phyloP scores from a whole-genome alignment of 2,888 invertebrate species.

The Sisyra nigra region DNA sequence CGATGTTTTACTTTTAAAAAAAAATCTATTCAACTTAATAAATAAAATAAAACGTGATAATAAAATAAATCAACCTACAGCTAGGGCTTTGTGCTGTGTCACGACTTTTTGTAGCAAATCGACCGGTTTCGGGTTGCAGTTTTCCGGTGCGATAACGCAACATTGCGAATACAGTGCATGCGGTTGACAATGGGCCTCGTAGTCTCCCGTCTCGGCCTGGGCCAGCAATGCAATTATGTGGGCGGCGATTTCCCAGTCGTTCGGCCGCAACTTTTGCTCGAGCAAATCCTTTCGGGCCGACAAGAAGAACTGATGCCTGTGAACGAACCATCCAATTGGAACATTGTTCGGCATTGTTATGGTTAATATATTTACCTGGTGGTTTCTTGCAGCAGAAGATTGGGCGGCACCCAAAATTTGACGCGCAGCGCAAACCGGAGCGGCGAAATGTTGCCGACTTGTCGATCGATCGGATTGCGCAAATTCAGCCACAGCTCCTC shows the following conservation, averaged over 20 bases:
- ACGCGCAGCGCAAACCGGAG: slow-evolving; percentile 57
- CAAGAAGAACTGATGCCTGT: slow-evolving; percentile 67
- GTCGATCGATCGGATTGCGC: slow-evolving; percentile 63
- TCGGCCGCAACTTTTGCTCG: slow-evolving; percentile 54
- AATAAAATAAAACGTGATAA: too few relatives aligned
- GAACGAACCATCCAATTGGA: slow-evolving; percentile 16
- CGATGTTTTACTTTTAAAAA: too few relatives aligned
- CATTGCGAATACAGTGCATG: slow-evolving; percentile 44
- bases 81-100: slow-evolving; percentile 37
- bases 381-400: slow-evolving; percentile 67
- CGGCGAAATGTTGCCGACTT: slow-evolving; percentile 45
- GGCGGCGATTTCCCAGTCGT: slow-evolving; percentile 50
- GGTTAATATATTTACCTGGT: slow-evolving; percentile 42
- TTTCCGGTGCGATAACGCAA: slow-evolving; percentile 40
- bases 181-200: slow-evolving; percentile 41
- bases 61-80: neutral
- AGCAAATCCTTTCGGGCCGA: slow-evolving; percentile 63
- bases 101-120: slow-evolving; percentile 46
- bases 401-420: slow-evolving; percentile 86
- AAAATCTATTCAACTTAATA: too few relatives aligned
- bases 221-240: slow-evolving; percentile 62
- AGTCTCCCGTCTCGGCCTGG: slow-evolving; percentile 58
- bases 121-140: slow-evolving; percentile 37
- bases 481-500: slow-evolving; percentile 77
- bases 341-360: neutral